Conservation (phyloP, 2,888 invertebrate genomes). For the Napeogenes inachia region DNA sequence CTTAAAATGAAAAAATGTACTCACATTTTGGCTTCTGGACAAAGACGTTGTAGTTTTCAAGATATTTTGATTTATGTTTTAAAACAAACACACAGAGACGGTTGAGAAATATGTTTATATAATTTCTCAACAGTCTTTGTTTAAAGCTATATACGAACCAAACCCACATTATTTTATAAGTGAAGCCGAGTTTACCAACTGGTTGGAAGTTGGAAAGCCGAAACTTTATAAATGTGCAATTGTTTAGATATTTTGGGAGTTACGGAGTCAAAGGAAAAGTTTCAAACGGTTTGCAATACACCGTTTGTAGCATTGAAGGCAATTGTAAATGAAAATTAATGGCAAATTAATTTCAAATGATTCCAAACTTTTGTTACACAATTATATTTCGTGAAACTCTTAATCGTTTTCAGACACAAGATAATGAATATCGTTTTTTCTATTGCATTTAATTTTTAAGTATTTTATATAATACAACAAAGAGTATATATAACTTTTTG, state of each 20-base stretch:
- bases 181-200: slow-evolving; percentile 42
- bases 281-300: slow-evolving; percentile 54
- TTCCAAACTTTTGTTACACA: slow-evolving; percentile 2
- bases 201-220: slow-evolving; percentile 41
- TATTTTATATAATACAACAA: too few relatives aligned
- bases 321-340: slow-evolving; percentile 40
- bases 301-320: slow-evolving; percentile 48
- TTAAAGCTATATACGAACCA: slow-evolving; percentile 5
- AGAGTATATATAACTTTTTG: too few relatives aligned
- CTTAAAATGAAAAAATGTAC: too few relatives aligned
- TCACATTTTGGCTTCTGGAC: too few relatives aligned
- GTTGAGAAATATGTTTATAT: neutral
- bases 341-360: slow-evolving; percentile 23
- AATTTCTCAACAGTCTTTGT: neutral
- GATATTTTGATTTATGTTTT: too few relatives aligned
- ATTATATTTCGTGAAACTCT: neutral
- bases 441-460: too few relatives aligned
- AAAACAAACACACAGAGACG: too few relatives aligned
- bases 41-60: too few relatives aligned
- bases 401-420: neutral
- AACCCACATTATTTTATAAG: slow-evolving; percentile 30
- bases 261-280: slow-evolving; percentile 59
- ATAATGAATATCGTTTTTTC: too few relatives aligned
- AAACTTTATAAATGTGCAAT: slow-evolving; percentile 48
- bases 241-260: slow-evolving; percentile 48